A percentile compares a stretch with the other conserved stretches of the same genome.
phyloP scores from a whole-genome alignment of 2,888 invertebrate genomes.

The Miltochrista miniata region DNA sequence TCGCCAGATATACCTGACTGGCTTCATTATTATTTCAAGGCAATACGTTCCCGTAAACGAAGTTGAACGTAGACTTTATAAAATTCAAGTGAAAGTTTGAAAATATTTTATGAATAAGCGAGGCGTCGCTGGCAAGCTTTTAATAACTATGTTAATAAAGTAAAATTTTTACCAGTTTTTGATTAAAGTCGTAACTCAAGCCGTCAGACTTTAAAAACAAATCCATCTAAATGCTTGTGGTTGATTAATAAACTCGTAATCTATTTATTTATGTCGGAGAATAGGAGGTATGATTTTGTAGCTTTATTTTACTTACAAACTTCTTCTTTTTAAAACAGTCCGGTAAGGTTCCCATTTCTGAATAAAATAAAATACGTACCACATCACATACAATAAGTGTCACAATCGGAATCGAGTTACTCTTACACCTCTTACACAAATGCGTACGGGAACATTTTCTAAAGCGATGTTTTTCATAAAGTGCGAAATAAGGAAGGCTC shows the following conservation, averaged over 20 bases:
- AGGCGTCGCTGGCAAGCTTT: constrained; percentile 20
- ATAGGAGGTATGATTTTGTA: no score
- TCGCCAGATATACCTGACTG: constrained; percentile 56
- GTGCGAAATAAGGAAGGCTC: constrained; percentile 72
- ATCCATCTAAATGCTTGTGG: no score
- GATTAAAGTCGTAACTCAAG: no score
- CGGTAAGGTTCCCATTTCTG: no score
- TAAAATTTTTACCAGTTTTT: no score
- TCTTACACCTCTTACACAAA: constrained; percentile 28
- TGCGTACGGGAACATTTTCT: constrained; percentile 12
- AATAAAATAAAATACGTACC: no score
- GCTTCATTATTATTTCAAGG: constrained; percentile 69
- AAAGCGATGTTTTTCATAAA: constrained; percentile 61
- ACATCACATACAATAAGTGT: constrained; percentile 16
- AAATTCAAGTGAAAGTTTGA: constrained; percentile 26
- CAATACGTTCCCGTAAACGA: constrained; percentile 30
- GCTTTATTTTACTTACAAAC: no score
- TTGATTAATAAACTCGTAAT: no score
- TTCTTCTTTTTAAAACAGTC: no score
- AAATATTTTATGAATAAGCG: constrained; percentile 29
- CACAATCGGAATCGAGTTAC: constrained; percentile 56
- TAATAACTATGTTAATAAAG: constrained; percentile 9
- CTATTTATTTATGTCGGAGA: no score
- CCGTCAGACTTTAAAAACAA: no score
- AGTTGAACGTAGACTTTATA: constrained; percentile 23